phyloP scores from a whole-genome alignment of 1,140 invertebrate species.

The Sycobia sp. region DNA sequence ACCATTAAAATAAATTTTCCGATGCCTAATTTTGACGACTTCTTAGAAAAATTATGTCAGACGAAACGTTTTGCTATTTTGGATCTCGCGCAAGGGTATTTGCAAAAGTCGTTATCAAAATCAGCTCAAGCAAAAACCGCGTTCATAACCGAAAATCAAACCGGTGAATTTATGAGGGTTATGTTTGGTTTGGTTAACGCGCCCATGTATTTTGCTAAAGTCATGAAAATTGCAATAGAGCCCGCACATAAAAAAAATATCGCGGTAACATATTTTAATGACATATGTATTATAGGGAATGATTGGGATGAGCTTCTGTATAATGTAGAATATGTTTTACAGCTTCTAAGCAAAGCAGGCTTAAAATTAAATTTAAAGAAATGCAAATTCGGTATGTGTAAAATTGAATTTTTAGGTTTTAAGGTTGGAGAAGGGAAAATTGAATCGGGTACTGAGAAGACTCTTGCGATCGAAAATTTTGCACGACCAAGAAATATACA shows the following conservation, averaged over 20 bases:
- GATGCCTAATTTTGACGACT: neutral
- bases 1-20: neutral
- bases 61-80: neutral
- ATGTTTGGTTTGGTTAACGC: conserved; percentile 32
- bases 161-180: conserved; percentile 26
- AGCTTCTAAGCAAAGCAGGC: conserved; percentile 33
- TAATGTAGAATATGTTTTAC: conserved; percentile 27
- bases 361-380: conserved; percentile 48
- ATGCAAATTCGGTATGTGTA: conserved; percentile 42
- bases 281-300: neutral
- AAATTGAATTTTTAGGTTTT: conserved; percentile 43
- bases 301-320: conserved; percentile 2
- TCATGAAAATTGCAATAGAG: neutral
- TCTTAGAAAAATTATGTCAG: neutral
- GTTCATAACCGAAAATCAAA: conserved; percentile 29
- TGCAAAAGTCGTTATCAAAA: conserved; percentile 18
- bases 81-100: neutral
- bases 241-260: conserved; percentile 1
- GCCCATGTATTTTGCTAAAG: conserved; percentile 19
- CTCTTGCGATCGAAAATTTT: conserved; percentile 44
- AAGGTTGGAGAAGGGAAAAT: conserved; percentile 39
- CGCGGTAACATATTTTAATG: conserved; percentile 13
- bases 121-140: conserved; percentile 23
- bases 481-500: conserved; percentile 41
- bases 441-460: conserved; percentile 36